A percentile compares a stretch with the other conserved stretches of the same genome.
These are phyloP conservation scores for Scaptomyza caliginosa DNA, from an alignment of 2,888 invertebrate genomes.

Conservation along the genomic window DNA sequence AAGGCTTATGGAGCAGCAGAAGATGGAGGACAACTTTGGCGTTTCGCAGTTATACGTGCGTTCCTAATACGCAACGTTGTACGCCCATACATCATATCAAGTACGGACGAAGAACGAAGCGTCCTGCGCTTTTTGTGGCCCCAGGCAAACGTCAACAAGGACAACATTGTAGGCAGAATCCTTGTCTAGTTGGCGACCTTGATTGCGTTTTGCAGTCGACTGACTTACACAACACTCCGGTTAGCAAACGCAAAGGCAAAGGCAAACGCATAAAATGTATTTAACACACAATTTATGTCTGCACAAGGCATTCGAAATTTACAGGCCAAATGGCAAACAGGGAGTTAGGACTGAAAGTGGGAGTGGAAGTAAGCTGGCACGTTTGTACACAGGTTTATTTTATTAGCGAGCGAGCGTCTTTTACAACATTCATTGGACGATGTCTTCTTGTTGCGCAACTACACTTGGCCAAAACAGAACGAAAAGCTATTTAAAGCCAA, in stretches of 20 bases:
- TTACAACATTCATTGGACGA: conserved; percentile 32
- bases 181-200: conserved; percentile 50
- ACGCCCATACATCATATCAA: conserved; percentile 71
- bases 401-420: conserved; percentile 60
- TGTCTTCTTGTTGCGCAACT: background rate
- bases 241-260: conserved; percentile 2
- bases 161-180: background rate
- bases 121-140: conserved; percentile 27
- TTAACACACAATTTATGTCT: conserved; percentile 80
- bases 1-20: conserved; percentile 51
- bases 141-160: conserved; percentile 62
- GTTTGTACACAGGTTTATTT: conserved; percentile 71
- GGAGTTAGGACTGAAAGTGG: background rate
- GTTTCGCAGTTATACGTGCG: conserved; percentile 62
- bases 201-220: conserved; percentile 73
- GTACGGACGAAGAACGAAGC: background rate
- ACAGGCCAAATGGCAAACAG: conserved; percentile 60
- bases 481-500: background rate
- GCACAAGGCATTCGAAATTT: conserved; percentile 75
- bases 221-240: conserved; percentile 47
- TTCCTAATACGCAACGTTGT: conserved; percentile 75
- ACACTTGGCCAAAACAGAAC: background rate
- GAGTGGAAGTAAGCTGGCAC: conserved; percentile 15
- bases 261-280: conserved; percentile 77
- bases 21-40: conserved; percentile 10